phyloP scores from a whole-genome alignment of 2,113 vertebrate species.

The Neoarius graeffei region DNA sequence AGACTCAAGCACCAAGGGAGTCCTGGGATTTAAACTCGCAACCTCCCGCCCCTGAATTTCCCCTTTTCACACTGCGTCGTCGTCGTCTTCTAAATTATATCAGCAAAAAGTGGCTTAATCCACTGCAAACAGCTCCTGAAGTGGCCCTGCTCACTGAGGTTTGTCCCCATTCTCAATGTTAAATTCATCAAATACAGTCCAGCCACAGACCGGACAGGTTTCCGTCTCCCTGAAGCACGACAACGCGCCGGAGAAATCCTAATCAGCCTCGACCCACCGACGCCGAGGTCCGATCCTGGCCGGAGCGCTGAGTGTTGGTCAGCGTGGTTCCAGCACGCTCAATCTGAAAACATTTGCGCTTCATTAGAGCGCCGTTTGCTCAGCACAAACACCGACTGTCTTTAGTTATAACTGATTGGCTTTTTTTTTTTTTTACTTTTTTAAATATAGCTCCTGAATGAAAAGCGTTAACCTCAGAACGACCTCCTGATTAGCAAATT shows the following conservation, averaged over 20 bases:
- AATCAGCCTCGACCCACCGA: neutral
- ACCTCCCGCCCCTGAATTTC: neutral
- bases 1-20: neutral
- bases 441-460: conserved; percentile 30
- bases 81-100: neutral
- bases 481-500: conserved; percentile 45
- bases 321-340: neutral
- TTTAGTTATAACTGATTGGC: conserved; percentile 16
- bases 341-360: conserved; percentile 10
- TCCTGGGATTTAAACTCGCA: neutral
- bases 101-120: neutral
- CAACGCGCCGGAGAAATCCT: neutral
- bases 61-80: neutral
- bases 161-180: neutral
- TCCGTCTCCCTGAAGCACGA: neutral
- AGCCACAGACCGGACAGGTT: neutral
- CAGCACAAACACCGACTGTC: conserved; percentile 8
- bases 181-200: neutral
- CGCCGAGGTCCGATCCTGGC: neutral
- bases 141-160: neutral
- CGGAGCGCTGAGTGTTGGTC: neutral
- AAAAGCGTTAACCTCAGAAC: conserved; percentile 43
- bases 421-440: neutral
- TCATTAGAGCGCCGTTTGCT: conserved; percentile 13
- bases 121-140: neutral